Evolutionary conservation across 1,140 invertebrate genomes (phyloP).

Genomic region (Cotesia typhae): DNA sequence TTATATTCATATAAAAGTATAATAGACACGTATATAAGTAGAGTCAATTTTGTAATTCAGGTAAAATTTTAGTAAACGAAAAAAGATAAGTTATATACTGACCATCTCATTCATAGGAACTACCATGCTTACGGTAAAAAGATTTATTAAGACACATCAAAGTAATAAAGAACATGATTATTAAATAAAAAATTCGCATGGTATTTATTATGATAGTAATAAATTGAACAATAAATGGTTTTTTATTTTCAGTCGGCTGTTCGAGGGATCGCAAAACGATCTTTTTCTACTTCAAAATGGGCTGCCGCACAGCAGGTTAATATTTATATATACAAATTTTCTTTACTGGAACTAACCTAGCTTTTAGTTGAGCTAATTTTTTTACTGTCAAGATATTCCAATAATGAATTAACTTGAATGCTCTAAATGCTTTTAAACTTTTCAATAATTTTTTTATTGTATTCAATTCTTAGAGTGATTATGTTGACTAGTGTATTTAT

Average conservation of each 20-base stretch:
- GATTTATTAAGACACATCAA: not conserved
- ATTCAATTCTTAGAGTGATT: not conserved
- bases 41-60: conserved; percentile 14
- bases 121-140: conserved; percentile 59
- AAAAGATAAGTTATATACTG: not conserved
- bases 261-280: conserved; percentile 57
- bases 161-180: not conserved
- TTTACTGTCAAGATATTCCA: too few relatives aligned
- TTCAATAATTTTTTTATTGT: not conserved
- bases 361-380: not conserved
- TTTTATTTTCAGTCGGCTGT: conserved; percentile 53
- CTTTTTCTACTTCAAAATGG: conserved; percentile 70
- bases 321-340: not conserved
- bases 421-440: not conserved
- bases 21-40: not conserved
- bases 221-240: conserved; percentile 26
- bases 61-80: not conserved
- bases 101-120: conserved; percentile 30
- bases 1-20: too few relatives aligned
- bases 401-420: too few relatives aligned
- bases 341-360: conserved; percentile 19
- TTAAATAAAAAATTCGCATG: conserved; percentile 14
- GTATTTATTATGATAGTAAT: conserved; percentile 14
- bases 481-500: not conserved
- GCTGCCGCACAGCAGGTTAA: conserved; percentile 67